Percentiles rank a stretch among this genome's conserved stretches.
phyloP scores from a whole-genome alignment of 2,113 vertebrate genomes.

The Peromyscus leucopus region DNA sequence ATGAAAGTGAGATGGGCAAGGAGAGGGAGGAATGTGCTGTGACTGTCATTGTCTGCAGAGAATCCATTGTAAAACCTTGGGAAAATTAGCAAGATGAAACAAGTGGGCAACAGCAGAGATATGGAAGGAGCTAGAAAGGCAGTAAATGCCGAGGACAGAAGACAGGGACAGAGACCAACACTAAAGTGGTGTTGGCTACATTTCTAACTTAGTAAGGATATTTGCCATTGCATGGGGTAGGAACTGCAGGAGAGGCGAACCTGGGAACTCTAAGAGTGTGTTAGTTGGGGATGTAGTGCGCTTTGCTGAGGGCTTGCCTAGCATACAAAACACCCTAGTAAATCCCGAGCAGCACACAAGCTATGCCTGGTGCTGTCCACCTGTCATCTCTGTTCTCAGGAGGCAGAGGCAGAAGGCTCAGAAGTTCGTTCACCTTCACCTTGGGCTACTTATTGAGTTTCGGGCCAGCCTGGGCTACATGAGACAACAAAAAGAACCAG shows the following conservation, averaged over 20 bases:
- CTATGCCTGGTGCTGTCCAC: neutral
- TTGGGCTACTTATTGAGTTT: neutral
- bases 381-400: too few species aligned
- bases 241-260: neutral
- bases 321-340: neutral
- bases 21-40: accelerated
- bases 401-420: neutral
- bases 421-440: neutral
- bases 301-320: neutral
- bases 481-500: neutral
- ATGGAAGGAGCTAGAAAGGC: neutral
- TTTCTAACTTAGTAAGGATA: neutral
- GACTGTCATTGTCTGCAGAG: neutral
- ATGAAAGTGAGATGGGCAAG: neutral
- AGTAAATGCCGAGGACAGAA: neutral
- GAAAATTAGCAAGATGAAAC: neutral
- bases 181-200: too few species aligned
- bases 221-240: neutral
- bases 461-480: neutral
- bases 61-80: neutral
- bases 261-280: neutral
- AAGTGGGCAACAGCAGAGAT: neutral
- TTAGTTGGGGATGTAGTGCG: neutral
- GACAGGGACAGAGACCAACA: neutral
- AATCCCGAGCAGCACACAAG: neutral